phyloP scores from a whole-genome alignment of 2,888 invertebrate genomes.

The Globia sparganii region DNA sequence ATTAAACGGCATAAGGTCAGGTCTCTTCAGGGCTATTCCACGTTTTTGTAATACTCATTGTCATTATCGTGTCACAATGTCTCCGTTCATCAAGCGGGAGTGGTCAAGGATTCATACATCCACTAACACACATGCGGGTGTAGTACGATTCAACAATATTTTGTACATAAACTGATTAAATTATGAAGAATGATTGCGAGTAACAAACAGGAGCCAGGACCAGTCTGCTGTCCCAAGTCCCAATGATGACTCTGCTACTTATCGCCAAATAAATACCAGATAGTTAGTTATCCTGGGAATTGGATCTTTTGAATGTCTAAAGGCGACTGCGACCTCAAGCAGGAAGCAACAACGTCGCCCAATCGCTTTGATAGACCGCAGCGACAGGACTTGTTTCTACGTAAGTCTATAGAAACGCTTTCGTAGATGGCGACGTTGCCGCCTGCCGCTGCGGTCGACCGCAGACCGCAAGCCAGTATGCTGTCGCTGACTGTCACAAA shows the following conservation, averaged over 20 bases:
- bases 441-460: neutral
- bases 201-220: neutral
- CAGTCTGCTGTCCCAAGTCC: neutral
- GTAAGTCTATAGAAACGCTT: neutral
- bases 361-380: neutral
- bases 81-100: neutral
- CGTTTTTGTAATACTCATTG: slow-evolving; percentile 2
- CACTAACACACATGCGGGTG: neutral
- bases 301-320: neutral
- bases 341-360: too few relatives aligned
- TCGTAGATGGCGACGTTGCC: neutral
- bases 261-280: neutral
- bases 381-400: neutral
- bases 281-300: neutral
- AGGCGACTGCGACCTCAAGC: neutral
- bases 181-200: neutral
- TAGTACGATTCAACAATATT: neutral
- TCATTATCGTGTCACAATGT: slow-evolving; percentile 11
- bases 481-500: neutral
- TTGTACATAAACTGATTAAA: neutral
- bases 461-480: neutral
- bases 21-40: neutral
- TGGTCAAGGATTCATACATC: neutral
- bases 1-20: neutral
- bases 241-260: neutral